Base-by-base conservation (phyloP, 2,888 invertebrate genomes). In the Nomada lathburiana region DNA sequence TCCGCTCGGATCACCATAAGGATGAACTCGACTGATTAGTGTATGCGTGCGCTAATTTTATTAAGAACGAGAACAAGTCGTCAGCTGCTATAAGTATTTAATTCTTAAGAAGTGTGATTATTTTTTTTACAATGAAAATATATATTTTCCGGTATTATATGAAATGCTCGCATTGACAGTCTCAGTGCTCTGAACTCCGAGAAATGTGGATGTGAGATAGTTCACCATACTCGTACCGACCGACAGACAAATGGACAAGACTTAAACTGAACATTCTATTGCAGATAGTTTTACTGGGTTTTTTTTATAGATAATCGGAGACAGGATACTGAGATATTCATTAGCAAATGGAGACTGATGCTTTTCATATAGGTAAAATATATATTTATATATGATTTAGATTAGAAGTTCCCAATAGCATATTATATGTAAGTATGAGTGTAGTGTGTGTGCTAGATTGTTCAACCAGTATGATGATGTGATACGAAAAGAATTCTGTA, bases 281-380 rank as follows among this genome's bases (percentile, higher is more conserved):
- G 18, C n/a, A 11, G 47, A 42, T 74, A 67, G 47, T 72, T 57
- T 57, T 23, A 44, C n/a, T 65, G 26, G 20, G n/a, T 60, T 64
- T 59, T 71, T 81, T 80, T 85, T 81, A 70, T 85, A 85, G 82
- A 84, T 80, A 82, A 65, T 23, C 60, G 36, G 71, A 74, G 70
- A 57, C 63, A 82, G 82, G 55, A 70, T 76, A 86, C 85, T 88
- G 87, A 86, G 90, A 90, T 79, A 86, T 82, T 88, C 86, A 84
- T 89, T 88, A 89, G 91, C 91, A 91, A 86, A 89, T 91, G 90
- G 93, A 93, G 93, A 93, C 93, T 93, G 93, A 93, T 90, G 93
- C 93, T 93, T 93, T 93, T 93, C 93, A 93, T 93, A 93, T 93
- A 93, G 92, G 93, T 93, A 90, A 93, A 93, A 93, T 93, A 93